Base-by-base conservation (phyloP, 2,888 invertebrate species). In the Mechanitis mazaeus region DNA sequence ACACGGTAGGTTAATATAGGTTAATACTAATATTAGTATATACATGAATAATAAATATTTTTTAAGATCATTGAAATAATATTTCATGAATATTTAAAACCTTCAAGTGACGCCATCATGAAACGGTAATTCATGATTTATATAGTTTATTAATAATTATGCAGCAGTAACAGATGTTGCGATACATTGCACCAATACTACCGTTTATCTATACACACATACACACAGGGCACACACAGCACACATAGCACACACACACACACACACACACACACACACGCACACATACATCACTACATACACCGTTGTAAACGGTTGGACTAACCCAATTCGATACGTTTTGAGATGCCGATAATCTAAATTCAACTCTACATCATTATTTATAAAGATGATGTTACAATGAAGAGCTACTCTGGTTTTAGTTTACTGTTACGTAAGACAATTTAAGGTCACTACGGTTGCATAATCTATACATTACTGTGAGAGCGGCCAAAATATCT, bases 391-490 rank as follows among this genome's bases (percentile, higher is more conserved):
- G 6, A 72, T 67, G 72, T 66, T 72, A 12, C 33, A 53, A 55
- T 64, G 68, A 28, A 55, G 2, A 31, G 55, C 45, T 61, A 65
- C 64, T 61, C 64, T 71, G 77, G 80, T 81, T 83, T 82, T 74
- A 75, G 79, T 78, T 76, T 70, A 72, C 72, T 72, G 75, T 87
- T 87, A 87, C 87, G 86, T 87, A 86, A 87, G 70, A 72, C 75
- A 71, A 71, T 84, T 78, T 87, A 87, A 87, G 87, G 87, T 87
- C 87, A 83, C 67, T 69, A 67, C 64, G 59, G 70, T 86, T 87
- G 87, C 87, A 85, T 87, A 87, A 87, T 78, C 69, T 64, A 70
- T 73, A 75, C 71, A 75, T 73, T 75, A 75, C 73, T 74, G 68
- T 71, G 74, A 76, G 75, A 71, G 68, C 66, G 70, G 55, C 87